A percentile compares a stretch with the other conserved stretches of the same genome.
phyloP scores from a whole-genome alignment of 2,888 invertebrate species.

The Sphaerophoria taeniata region DNA sequence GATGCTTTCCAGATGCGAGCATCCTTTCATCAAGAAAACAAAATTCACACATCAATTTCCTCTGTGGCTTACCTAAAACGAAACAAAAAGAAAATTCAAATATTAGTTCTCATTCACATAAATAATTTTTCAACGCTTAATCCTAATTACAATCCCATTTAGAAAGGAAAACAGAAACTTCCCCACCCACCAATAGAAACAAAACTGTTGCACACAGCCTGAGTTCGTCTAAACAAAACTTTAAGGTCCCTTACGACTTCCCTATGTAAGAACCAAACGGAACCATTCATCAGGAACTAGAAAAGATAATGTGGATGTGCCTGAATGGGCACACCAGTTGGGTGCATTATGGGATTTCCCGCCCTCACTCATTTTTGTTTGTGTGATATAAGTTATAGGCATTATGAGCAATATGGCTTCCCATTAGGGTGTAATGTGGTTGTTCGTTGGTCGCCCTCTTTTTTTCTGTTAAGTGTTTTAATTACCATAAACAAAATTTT shows the following conservation, averaged over 20 bases:
- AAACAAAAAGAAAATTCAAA: constrained; percentile 36
- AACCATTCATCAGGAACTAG: constrained; percentile 31
- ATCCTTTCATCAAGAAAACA: not conserved
- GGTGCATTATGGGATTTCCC: constrained; percentile 58
- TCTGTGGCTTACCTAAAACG: constrained; percentile 63
- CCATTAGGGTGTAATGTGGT: constrained; percentile 42
- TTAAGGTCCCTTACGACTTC: not conserved
- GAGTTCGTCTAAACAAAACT: not conserved
- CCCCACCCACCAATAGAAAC: constrained; percentile 22
- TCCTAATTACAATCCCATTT: constrained; percentile 63
- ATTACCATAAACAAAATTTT: constrained; percentile 58
- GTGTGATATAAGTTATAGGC: not conserved
- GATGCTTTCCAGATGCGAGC: constrained; percentile 24
- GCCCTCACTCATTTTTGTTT: constrained; percentile 17
- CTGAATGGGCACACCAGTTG: constrained; percentile 46
- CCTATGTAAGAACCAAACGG: constrained; percentile 1
- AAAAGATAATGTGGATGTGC: constrained; percentile 67
- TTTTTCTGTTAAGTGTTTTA: constrained; percentile 56
- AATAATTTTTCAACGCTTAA: constrained; percentile 64
- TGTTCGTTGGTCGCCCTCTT: constrained; percentile 2
- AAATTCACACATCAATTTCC: constrained; percentile 7
- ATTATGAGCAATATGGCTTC: constrained; percentile 38
- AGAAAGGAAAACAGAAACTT: constrained; percentile 35
- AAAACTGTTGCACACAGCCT: constrained; percentile 45
- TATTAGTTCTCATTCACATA: constrained; percentile 63